phyloP scores from a whole-genome alignment of 2,797 vertebrate species.

The Sebastes hubbsi region DNA sequence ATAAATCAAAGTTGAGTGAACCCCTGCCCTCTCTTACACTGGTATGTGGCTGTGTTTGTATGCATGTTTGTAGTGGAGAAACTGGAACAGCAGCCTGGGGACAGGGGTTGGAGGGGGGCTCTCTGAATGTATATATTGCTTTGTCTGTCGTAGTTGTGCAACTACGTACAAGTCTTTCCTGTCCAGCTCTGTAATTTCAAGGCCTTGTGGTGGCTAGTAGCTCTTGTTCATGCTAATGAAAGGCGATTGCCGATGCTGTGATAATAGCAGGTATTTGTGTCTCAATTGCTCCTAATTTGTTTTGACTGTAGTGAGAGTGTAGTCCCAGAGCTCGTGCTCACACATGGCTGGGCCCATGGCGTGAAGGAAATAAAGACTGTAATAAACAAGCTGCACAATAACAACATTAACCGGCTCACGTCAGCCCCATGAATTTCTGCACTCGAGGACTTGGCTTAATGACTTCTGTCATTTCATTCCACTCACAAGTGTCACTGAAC shows the following conservation, averaged over 20 bases:
- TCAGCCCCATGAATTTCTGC: neutral
- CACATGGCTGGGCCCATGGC: neutral
- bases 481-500: neutral
- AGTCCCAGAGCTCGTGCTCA: neutral
- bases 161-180: neutral
- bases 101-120: neutral
- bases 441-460: neutral
- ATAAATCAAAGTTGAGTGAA: neutral
- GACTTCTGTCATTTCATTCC: neutral
- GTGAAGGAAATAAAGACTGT: constrained; percentile 6
- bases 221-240: constrained; percentile 35
- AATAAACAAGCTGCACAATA: constrained; percentile 1
- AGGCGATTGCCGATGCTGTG: constrained; percentile 17
- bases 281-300: constrained; percentile 45
- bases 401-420: neutral
- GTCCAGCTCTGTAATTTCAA: constrained; percentile 38
- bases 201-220: constrained; percentile 19
- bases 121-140: neutral
- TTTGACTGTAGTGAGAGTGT: constrained; percentile 20
- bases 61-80: neutral
- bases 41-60: neutral
- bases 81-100: neutral
- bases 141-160: neutral
- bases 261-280: constrained; percentile 55
- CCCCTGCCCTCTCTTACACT: neutral